phyloP scores from a whole-genome alignment of 2,888 invertebrate genomes.

The Lithosia quadra region DNA sequence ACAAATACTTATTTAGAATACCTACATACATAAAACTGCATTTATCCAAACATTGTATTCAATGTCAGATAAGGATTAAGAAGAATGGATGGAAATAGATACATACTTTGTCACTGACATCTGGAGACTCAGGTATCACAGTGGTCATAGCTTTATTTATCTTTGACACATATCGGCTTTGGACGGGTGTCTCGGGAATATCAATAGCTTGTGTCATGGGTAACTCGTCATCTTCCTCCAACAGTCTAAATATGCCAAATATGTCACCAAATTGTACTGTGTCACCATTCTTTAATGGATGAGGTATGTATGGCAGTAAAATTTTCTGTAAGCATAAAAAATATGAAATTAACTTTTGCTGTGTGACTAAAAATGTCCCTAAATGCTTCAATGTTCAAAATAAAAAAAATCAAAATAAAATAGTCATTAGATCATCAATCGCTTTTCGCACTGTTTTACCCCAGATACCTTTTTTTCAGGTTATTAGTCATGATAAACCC shows the following conservation, averaged over 20 bases:
- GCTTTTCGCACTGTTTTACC: too few species aligned
- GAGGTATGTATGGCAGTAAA: conserved; percentile 73
- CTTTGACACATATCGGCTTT: conserved; percentile 57
- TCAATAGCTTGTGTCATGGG: conserved; percentile 79
- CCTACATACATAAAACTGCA: too few species aligned
- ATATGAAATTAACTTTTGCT: background rate
- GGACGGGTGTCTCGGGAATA: conserved; percentile 74
- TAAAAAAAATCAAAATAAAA: too few species aligned
- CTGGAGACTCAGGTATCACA: conserved; percentile 78
- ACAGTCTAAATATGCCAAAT: conserved; percentile 75
- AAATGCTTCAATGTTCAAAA: background rate
- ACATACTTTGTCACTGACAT: conserved; percentile 77
- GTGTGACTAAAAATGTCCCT: too few species aligned
- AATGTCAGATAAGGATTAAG: too few species aligned
- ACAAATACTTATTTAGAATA: background rate
- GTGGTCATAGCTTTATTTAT: conserved; percentile 58
- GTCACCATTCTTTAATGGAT: conserved; percentile 73
- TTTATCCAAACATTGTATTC: too few species aligned
- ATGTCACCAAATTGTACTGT: conserved; percentile 79
- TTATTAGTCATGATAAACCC: too few species aligned
- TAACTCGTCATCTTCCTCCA: conserved; percentile 71
- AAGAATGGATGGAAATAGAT: background rate
- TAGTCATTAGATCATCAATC: too few species aligned
- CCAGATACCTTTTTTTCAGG: too few species aligned
- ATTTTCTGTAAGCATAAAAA: conserved; percentile 60